Evolutionary conservation across 1,140 invertebrate species (phyloP).

Genomic region (Triops cancriformis): DNA sequence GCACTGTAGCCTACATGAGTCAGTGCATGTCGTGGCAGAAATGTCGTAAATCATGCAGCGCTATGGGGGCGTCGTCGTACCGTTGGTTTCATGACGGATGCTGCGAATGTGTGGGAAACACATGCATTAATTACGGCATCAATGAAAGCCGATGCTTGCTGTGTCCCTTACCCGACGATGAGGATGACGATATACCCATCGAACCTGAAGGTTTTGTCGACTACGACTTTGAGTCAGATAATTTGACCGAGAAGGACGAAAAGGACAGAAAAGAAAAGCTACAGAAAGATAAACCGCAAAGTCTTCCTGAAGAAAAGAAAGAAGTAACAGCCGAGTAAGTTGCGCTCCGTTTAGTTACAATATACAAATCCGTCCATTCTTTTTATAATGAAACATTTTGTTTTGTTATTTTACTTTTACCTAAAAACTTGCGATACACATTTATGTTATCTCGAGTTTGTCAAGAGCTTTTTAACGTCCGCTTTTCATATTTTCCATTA

Average conservation of each 20-base stretch:
- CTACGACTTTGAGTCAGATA: conserved; percentile 24
- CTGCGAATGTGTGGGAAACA: conserved; percentile 84
- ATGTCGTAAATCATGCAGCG: conserved; percentile 67
- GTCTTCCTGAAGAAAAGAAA: conserved; percentile 14
- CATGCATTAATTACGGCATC: conserved; percentile 85
- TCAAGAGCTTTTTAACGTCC: not conserved
- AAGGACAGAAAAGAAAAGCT: conserved; percentile 22
- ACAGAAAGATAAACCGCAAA: conserved; percentile 22
- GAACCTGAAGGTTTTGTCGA: conserved; percentile 24
- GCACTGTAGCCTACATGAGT: conserved; percentile 84
- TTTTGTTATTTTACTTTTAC: not conserved
- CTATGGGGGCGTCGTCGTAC: conserved; percentile 63
- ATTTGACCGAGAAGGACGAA: conserved; percentile 27
- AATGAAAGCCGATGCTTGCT: conserved; percentile 63
- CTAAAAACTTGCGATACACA: not conserved
- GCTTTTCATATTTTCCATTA: not conserved
- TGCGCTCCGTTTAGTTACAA: too few relatives aligned
- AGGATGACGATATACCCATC: conserved; percentile 29
- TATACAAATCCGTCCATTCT: too few relatives aligned
- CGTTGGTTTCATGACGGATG: conserved; percentile 85
- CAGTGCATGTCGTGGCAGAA: conserved; percentile 83
- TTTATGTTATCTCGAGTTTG: not conserved
- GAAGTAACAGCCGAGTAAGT: not conserved
- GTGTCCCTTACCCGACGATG: conserved; percentile 32
- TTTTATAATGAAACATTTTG: too few relatives aligned